Conservation (phyloP, 2,888 invertebrate genomes). For the Parapristionchus giblindavisi region DNA sequence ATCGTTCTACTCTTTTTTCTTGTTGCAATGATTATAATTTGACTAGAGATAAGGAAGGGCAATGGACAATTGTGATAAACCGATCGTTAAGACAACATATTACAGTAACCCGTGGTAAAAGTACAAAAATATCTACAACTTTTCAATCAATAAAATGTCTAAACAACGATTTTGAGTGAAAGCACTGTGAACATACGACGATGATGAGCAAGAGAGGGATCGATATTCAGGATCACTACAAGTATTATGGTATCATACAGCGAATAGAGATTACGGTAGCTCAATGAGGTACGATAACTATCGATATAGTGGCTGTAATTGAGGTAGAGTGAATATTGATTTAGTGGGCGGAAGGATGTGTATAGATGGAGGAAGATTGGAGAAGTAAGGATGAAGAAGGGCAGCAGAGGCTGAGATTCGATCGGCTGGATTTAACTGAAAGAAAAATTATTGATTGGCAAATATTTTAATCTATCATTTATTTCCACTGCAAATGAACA, state of each 20-base stretch:
- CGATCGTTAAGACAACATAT: neutral
- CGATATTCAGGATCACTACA: neutral
- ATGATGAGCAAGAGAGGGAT: neutral
- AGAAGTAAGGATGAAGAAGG: constrained; percentile 88
- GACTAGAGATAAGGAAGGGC: neutral
- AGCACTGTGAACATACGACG: neutral
- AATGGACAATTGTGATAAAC: constrained; percentile 7
- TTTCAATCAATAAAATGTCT: neutral
- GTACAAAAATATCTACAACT: constrained; percentile 3
- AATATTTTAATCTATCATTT: too few relatives aligned
- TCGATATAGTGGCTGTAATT: constrained; percentile 42
- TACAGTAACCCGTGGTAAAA: neutral
- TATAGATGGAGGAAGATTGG: constrained; percentile 86
- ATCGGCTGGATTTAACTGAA: constrained; percentile 79
- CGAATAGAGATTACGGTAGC: neutral
- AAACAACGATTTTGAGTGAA: constrained; percentile 5
- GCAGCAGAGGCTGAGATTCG: constrained; percentile 88
- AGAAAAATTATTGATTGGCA: constrained; percentile 27
- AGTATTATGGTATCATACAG: neutral
- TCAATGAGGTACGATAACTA: neutral
- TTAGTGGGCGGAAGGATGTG: constrained; percentile 82
- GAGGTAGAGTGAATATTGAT: constrained; percentile 57
- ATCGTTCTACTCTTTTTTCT: too few relatives aligned
- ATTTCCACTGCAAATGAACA: neutral
- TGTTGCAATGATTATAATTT: too few relatives aligned